Conservation (phyloP, 2,888 invertebrate species). For the Acholoe squamosa region DNA sequence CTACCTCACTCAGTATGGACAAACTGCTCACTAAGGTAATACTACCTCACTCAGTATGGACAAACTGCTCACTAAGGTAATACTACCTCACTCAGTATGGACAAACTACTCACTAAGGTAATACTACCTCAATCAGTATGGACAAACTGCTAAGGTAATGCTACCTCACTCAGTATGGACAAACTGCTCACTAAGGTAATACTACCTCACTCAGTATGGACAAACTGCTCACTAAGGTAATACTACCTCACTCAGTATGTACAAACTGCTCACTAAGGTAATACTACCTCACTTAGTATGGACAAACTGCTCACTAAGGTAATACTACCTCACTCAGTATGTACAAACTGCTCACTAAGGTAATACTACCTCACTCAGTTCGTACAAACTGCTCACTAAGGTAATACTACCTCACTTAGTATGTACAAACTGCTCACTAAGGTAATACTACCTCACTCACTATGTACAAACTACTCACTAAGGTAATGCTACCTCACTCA, state of each 20-base stretch:
- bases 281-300: slow-evolving; percentile 65
- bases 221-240: slow-evolving; percentile 70
- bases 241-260: no score
- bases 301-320: slow-evolving; percentile 70
- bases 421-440: neutral
- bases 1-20: no score
- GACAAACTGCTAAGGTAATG: no score
- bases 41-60: no score
- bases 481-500: neutral
- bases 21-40: no score
- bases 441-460: neutral
- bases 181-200: no score
- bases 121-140: no score
- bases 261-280: no score
- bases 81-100: no score
- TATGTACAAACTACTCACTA: neutral
- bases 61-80: no score
- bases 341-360: slow-evolving; percentile 70
- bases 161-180: no score
- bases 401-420: slow-evolving; percentile 69
- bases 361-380: neutral
- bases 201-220: slow-evolving; percentile 70
- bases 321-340: slow-evolving; percentile 65
- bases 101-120: no score
- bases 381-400: neutral